Evolutionary conservation across 2,113 vertebrate species (phyloP).

Genomic region (Psittacara wagleri): DNA sequence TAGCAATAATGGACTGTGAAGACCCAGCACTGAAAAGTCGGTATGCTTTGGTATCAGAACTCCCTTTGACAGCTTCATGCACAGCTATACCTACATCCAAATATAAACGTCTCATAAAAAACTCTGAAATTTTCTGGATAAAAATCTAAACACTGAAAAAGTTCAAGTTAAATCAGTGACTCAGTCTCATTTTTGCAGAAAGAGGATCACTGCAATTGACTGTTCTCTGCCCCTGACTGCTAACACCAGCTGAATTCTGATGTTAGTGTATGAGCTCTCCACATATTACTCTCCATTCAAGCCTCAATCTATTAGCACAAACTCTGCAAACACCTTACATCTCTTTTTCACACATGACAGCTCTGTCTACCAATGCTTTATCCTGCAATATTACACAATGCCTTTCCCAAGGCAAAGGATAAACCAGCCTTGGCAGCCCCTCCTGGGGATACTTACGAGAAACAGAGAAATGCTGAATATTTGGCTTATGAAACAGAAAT

Average conservation of each 20-base stretch:
- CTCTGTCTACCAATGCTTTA: background rate
- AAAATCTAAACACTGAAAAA: background rate
- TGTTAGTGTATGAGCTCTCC: background rate
- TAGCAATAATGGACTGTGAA: background rate
- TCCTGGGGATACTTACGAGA: background rate
- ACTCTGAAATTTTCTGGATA: background rate
- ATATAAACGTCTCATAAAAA: background rate
- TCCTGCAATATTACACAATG: background rate
- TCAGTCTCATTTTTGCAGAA: background rate
- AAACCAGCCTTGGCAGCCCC: constrained; percentile 37
- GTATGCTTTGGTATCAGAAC: background rate
- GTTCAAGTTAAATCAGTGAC: background rate
- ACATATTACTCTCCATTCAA: background rate
- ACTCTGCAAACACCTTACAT: background rate
- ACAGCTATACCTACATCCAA: background rate
- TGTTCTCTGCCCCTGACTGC: background rate
- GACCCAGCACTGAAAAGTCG: background rate
- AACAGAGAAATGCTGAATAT: constrained; percentile 15
- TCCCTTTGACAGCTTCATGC: background rate
- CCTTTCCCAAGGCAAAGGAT: constrained; percentile 25
- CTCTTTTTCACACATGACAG: background rate
- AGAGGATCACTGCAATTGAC: background rate
- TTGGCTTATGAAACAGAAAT: constrained; percentile 36
- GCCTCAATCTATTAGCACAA: background rate
- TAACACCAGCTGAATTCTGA: background rate